These are phyloP conservation scores for Matsumyia berberina DNA, from an alignment of 2,888 invertebrate genomes.

Conservation along the genomic window DNA sequence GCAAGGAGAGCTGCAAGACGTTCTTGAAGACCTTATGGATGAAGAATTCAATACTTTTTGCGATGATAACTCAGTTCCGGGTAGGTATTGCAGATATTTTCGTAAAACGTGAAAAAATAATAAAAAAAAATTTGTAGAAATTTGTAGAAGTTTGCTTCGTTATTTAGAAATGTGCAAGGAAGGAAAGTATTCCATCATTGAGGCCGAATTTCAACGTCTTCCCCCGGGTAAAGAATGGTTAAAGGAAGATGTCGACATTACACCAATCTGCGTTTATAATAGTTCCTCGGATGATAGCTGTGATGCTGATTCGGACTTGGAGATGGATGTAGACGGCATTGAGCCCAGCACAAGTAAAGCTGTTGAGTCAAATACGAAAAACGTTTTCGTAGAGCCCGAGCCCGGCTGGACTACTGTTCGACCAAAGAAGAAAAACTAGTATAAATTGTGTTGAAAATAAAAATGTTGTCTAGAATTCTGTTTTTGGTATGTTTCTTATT, in stretches of 20 bases:
- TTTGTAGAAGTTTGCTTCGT: conserved; percentile 86
- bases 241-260: conserved; percentile 85
- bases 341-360: conserved; percentile 78
- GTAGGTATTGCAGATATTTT: conserved; percentile 80
- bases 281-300: conserved; percentile 84
- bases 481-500: neutral
- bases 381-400: conserved; percentile 84
- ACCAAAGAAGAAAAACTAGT: conserved; percentile 84
- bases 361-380: conserved; percentile 67
- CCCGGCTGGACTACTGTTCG: conserved; percentile 89
- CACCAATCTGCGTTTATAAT: conserved; percentile 79
- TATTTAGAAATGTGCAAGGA: conserved; percentile 86
- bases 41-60: conserved; percentile 90
- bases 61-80: conserved; percentile 89
- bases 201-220: conserved; percentile 86
- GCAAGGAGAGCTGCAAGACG: conserved; percentile 87
- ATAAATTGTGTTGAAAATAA: neutral
- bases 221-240: conserved; percentile 87
- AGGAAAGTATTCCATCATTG: conserved; percentile 86
- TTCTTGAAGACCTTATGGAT: conserved; percentile 89
- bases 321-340: conserved; percentile 80
- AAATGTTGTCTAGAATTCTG: neutral
- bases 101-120: neutral
- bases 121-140: conserved; percentile 84
- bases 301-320: conserved; percentile 81